Evolutionary conservation across 2,797 vertebrate genomes (phyloP).

Genomic region (Myotis findleyi): DNA sequence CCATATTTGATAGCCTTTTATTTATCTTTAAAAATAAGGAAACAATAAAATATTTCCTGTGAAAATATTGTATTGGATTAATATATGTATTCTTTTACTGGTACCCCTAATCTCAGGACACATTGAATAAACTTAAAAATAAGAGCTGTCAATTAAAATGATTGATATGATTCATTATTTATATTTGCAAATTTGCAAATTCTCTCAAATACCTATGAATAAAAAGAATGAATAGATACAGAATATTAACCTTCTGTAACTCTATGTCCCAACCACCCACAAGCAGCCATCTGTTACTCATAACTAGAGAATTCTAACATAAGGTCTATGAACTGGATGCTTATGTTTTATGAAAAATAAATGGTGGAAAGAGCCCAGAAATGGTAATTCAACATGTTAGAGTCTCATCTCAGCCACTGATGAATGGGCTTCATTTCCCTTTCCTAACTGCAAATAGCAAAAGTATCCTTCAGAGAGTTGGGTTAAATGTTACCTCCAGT

Average conservation of each 20-base stretch:
- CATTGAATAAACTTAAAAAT: background rate
- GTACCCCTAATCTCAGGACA: background rate
- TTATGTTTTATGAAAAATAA: slow-evolving; percentile 69
- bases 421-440: slow-evolving; percentile 42
- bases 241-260: background rate
- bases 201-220: background rate
- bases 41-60: background rate
- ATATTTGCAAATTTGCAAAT: background rate
- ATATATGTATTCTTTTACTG: background rate
- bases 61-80: background rate
- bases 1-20: background rate
- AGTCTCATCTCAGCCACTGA: slow-evolving; percentile 27
- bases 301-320: slow-evolving; percentile 37
- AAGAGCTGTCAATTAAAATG: background rate
- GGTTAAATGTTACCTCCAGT: slow-evolving; percentile 20
- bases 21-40: background rate
- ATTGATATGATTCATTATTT: background rate
- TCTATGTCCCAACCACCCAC: background rate
- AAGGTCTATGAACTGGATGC: slow-evolving; percentile 27
- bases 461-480: background rate
- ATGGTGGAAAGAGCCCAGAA: slow-evolving; percentile 32
- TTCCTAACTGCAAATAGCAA: background rate
- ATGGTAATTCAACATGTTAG: slow-evolving; percentile 49
- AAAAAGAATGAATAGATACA: background rate
- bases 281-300: slow-evolving; percentile 52